Evolutionary conservation across 2,113 vertebrate species (phyloP), one percentile per base, ranked within the genome.

Genomic region (Ammospiza caudacuta): DNA sequence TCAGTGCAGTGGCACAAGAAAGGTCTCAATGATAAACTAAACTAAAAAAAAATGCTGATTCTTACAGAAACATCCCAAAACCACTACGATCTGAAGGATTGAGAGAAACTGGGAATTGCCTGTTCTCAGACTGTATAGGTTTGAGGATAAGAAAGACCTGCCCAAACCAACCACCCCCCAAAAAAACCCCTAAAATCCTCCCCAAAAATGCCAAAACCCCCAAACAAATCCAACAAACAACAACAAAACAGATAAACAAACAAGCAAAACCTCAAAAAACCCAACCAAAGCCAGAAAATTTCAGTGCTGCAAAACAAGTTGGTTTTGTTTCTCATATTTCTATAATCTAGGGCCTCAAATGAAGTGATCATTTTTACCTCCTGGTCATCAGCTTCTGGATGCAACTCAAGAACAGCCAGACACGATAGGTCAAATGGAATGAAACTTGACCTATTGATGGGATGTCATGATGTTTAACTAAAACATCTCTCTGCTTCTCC

Each of bases 171-270:
- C 3, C 33, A 13, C 3, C 5, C 1, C 4, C 3, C 5, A 5
- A 41, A 13, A 4, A 28, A 43, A 43, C 4, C 2, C 4, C 6
- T 6, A 6, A 41, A 6, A 14, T 3, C 6, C 3, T 4, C 6
- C 5, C 4, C 9, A 33, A 68, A 5, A 28, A 43, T 43, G 41
- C 41, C 41, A 43, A 44, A 35, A 10, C 6, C 5, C 22, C 6
- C 7, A 66, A 54, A 64, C 6, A 54, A 54, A 39, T 5, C 6
- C 5, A 69, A 49, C 4, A 24, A 35, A 20, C 4, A 46, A 14
- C 24, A 52, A 52, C 29, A 43, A 62, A 62, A 13, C 7, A 29
- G 57, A 35, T 8, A 55, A 55, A 55, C 1, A 17, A 57, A 31
- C 6, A 31, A 41, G 6, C 2, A 25, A 27, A 61, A 4, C 6